Conservation (phyloP, 2,888 invertebrate genomes). For the Cerastoderma edule region DNA sequence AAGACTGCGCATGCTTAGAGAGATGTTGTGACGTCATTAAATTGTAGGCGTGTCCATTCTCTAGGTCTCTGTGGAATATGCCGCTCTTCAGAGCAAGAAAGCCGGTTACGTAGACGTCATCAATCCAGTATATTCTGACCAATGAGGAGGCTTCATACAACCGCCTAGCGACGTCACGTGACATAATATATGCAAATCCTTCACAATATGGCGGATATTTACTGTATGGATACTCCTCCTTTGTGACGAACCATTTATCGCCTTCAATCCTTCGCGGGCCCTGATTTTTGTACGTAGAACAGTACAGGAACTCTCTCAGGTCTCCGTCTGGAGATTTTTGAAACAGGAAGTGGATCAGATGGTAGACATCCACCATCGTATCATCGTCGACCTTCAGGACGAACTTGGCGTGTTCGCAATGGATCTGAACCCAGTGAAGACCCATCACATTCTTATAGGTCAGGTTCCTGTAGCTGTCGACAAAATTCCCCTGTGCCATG, state of each 20-base stretch:
- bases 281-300: conserved; percentile 61
- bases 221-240: conserved; percentile 63
- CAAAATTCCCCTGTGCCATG: conserved; percentile 76
- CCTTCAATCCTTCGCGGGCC: conserved; percentile 50
- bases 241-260: conserved; percentile 71
- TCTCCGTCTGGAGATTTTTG: conserved; percentile 46
- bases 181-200: conserved; percentile 70
- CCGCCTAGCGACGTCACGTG: conserved; percentile 51
- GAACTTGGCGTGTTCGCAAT: conserved; percentile 78
- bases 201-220: conserved; percentile 74
- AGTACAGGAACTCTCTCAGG: conserved; percentile 64
- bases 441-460: conserved; percentile 80
- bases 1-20: conserved; percentile 41
- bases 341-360: conserved; percentile 84
- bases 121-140: conserved; percentile 71
- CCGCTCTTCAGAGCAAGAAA: conserved; percentile 62
- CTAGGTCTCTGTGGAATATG: conserved; percentile 47
- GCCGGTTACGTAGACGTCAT: conserved; percentile 77
- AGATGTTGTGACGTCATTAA: conserved; percentile 43
- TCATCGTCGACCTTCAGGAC: conserved; percentile 82
- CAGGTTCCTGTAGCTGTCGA: conserved; percentile 81
- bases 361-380: conserved; percentile 84
- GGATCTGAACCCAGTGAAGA: conserved; percentile 75
- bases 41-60: conserved; percentile 47
- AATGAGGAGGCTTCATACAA: conserved; percentile 57